Percentiles rank a stretch among this genome's conserved stretches.
phyloP scores from a whole-genome alignment of 2,113 vertebrate genomes.

The Ammodytes marinus region DNA sequence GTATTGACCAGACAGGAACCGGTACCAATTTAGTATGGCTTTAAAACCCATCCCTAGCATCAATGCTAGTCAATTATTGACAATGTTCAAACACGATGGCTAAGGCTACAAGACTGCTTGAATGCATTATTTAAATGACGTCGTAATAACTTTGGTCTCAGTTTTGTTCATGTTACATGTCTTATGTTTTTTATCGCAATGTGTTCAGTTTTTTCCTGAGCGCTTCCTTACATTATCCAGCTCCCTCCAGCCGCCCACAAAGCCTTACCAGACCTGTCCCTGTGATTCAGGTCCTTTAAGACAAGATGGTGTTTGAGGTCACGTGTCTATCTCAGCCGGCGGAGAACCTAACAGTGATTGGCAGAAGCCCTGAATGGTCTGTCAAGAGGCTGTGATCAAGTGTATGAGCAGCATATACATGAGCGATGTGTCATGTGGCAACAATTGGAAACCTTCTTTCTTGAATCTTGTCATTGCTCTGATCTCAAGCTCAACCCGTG shows the following conservation, averaged over 20 bases:
- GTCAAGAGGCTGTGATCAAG: neutral
- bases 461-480: neutral
- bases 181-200: neutral
- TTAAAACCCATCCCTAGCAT: too few species aligned
- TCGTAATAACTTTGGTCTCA: neutral
- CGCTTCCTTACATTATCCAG: conserved; percentile 76
- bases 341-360: neutral
- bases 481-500: neutral
- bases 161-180: neutral
- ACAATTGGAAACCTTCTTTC: neutral
- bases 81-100: neutral
- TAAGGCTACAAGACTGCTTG: neutral
- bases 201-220: conserved; percentile 70
- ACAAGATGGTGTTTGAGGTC: neutral
- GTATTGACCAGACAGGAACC: too few species aligned
- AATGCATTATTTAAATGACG: neutral
- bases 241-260: conserved; percentile 82
- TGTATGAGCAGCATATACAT: neutral
- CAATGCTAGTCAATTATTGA: too few species aligned
- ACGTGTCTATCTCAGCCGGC: neutral
- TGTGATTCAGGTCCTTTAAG: conserved; percentile 51
- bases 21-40: too few species aligned
- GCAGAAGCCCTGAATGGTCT: neutral
- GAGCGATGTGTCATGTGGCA: neutral
- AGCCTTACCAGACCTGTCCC: conserved; percentile 61